Evolutionary conservation across 2,888 invertebrate species (phyloP).

Genomic region (Plebejus argus): DNA sequence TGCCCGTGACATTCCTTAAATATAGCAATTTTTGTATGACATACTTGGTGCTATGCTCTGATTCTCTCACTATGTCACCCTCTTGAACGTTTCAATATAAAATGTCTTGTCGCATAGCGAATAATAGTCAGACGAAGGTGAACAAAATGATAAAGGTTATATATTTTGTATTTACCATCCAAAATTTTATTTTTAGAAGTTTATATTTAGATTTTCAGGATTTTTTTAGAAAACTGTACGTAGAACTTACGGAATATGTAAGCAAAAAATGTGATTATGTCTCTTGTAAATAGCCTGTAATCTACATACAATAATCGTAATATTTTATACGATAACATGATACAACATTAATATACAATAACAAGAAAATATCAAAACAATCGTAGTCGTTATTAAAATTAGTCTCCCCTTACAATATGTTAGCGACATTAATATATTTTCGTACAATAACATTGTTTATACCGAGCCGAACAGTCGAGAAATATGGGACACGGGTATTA

Average conservation of each 20-base stretch:
- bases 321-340: neutral
- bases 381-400: slow-evolving; percentile 9
- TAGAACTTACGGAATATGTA: neutral
- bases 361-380: neutral
- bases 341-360: neutral
- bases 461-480: slow-evolving; percentile 38
- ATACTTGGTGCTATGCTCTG: neutral
- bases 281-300: too few relatives aligned
- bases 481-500: slow-evolving; percentile 40
- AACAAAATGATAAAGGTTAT: neutral
- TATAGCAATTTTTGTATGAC: slow-evolving; percentile 14
- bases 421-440: slow-evolving; percentile 24
- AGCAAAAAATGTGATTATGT: neutral
- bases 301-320: neutral
- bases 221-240: neutral
- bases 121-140: neutral
- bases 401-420: slow-evolving; percentile 15
- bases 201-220: too few relatives aligned
- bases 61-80: slow-evolving; percentile 21
- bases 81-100: slow-evolving; percentile 11
- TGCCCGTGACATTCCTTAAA: slow-evolving; percentile 18
- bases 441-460: slow-evolving; percentile 32
- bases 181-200: neutral
- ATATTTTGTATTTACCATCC: neutral
- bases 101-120: neutral